These are phyloP conservation scores for Champsocephalus gunnari DNA, from an alignment of 2,797 vertebrate genomes.

Conservation along the genomic window DNA sequence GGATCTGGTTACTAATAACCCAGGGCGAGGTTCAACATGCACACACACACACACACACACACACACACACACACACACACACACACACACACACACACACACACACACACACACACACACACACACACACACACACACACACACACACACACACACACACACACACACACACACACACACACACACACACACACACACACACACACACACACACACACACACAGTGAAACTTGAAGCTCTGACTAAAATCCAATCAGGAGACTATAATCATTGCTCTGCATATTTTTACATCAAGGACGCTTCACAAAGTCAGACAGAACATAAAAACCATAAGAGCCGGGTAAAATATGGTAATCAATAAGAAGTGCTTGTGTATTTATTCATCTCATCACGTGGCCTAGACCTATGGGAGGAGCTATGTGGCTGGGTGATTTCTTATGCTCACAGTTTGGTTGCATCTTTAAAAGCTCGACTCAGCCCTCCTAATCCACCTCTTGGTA, in stretches of 20 bases:
- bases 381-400: slow-evolving; percentile 35
- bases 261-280: slow-evolving; percentile 25
- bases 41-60: slow-evolving; percentile 2
- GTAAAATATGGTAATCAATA: slow-evolving; percentile 46
- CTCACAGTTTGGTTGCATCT: slow-evolving; percentile 27
- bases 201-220: slow-evolving; percentile 12
- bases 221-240: slow-evolving; percentile 3
- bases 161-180: slow-evolving; percentile 34
- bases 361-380: slow-evolving; percentile 29
- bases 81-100: slow-evolving; percentile 32
- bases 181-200: slow-evolving; percentile 39
- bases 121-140: slow-evolving; percentile 33
- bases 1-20: slow-evolving; percentile 64
- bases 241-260: slow-evolving; percentile 32
- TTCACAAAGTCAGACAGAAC: slow-evolving; percentile 62
- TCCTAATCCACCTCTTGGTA: slow-evolving; percentile 31
- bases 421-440: slow-evolving; percentile 38
- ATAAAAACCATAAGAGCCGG: slow-evolving; percentile 50
- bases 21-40: slow-evolving; percentile 28
- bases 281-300: slow-evolving; percentile 43
- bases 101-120: slow-evolving; percentile 37
- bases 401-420: slow-evolving; percentile 8
- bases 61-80: slow-evolving; percentile 33
- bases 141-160: slow-evolving; percentile 39
- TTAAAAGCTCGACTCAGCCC: slow-evolving; percentile 36